Evolutionary conservation across 2,888 invertebrate species (phyloP).

Genomic region (Gisinianus flammeolus): DNA sequence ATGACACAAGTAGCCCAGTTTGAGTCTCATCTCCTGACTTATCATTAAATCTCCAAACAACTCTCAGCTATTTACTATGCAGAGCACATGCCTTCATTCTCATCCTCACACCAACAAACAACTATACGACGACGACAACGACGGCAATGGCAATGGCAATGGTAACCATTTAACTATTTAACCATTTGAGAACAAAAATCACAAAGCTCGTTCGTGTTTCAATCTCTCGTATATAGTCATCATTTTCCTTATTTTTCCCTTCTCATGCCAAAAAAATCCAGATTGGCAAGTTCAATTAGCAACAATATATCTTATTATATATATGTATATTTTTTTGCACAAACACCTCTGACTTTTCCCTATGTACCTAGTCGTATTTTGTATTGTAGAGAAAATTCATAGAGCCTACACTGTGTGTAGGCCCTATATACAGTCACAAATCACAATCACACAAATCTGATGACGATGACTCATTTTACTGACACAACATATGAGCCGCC

Average conservation of each 20-base stretch:
- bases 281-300: neutral
- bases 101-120: neutral
- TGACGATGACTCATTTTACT: too few species aligned
- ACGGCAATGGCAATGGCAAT: neutral
- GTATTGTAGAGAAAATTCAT: too few species aligned
- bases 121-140: too few species aligned
- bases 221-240: neutral
- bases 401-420: too few species aligned
- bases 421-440: too few species aligned
- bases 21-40: constrained; percentile 9
- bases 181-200: neutral
- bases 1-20: constrained; percentile 10
- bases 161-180: neutral
- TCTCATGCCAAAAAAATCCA: neutral
- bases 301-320: too few species aligned
- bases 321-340: too few species aligned
- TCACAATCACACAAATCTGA: too few species aligned
- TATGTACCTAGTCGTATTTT: too few species aligned
- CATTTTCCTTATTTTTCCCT: neutral
- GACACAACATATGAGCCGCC: too few species aligned
- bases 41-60: neutral
- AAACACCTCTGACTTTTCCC: too few species aligned
- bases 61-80: neutral
- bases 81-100: neutral
- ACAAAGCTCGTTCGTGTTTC: neutral